Conservation (phyloP, 2,888 invertebrate species). For the Drosophila putrida region DNA sequence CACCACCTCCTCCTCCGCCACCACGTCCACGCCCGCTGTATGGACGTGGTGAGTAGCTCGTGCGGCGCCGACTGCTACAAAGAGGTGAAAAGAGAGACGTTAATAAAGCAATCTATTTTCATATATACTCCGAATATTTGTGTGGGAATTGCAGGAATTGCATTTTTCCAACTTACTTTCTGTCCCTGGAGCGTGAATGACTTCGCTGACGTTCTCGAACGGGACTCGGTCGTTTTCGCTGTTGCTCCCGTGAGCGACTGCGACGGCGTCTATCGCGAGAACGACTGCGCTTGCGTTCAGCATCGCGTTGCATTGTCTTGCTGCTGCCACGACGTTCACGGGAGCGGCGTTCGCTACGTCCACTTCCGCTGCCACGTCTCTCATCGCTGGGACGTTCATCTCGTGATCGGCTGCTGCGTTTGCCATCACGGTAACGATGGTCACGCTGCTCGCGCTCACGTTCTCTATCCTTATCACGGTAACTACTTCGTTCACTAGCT, state of each 20-base stretch:
- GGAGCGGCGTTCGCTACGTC: slow-evolving; percentile 72
- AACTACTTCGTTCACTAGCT: slow-evolving; percentile 44
- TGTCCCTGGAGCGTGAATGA: slow-evolving; percentile 79
- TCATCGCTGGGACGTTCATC: slow-evolving; percentile 49
- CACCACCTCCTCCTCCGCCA: slow-evolving; percentile 82
- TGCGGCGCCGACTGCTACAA: slow-evolving; percentile 80
- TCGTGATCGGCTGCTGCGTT: slow-evolving; percentile 57
- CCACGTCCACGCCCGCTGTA: slow-evolving; percentile 83
- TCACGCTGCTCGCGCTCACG: slow-evolving; percentile 50
- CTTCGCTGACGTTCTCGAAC: slow-evolving; percentile 76
- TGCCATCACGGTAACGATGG: slow-evolving; percentile 71
- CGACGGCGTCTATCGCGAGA: slow-evolving; percentile 67
- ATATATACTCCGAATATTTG: too few species aligned
- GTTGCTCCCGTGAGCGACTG: slow-evolving; percentile 76
- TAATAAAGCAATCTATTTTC: background rate
- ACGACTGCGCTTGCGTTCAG: slow-evolving; percentile 67
- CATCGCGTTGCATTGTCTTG: slow-evolving; percentile 55
- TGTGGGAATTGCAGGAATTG: too few species aligned
- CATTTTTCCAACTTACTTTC: slow-evolving; percentile 77
- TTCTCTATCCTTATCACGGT: slow-evolving; percentile 44
- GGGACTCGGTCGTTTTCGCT: slow-evolving; percentile 76
- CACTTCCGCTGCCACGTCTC: slow-evolving; percentile 35
- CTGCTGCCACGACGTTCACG: slow-evolving; percentile 75
- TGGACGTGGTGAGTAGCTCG: slow-evolving; percentile 85
- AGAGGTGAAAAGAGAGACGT: background rate